A percentile compares a stretch with the other conserved stretches of the same genome.
These are phyloP conservation scores for Enteromius radiatus DNA, from an alignment of 2,797 vertebrate genomes.

Conservation along the genomic window DNA sequence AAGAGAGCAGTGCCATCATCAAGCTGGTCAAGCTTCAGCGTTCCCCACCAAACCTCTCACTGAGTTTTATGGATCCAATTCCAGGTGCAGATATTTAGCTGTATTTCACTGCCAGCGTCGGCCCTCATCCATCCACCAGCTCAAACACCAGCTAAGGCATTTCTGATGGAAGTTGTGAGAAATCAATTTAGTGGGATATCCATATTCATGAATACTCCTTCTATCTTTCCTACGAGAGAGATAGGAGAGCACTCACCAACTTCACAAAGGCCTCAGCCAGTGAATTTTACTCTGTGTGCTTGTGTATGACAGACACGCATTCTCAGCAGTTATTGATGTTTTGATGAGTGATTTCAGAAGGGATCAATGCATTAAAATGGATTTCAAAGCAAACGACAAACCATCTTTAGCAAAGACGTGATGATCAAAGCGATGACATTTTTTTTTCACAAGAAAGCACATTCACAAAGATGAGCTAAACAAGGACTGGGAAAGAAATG, in stretches of 20 bases:
- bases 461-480: not conserved
- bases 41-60: conserved; percentile 43
- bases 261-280: conserved; percentile 5
- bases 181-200: conserved; percentile 55
- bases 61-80: conserved; percentile 54
- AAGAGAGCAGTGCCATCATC: conserved; percentile 12
- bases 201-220: conserved; percentile 45
- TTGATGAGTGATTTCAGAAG: not conserved
- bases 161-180: conserved; percentile 38
- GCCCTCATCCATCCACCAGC: conserved; percentile 20
- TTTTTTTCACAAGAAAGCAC: not conserved
- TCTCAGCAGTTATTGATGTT: not conserved
- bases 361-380: not conserved
- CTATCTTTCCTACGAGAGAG: conserved; percentile 2
- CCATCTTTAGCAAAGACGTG: not conserved
- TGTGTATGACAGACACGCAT: not conserved
- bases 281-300: not conserved
- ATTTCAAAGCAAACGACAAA: conserved; percentile 8
- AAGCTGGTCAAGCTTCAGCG: conserved; percentile 43
- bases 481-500: not conserved
- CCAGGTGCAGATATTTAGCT: conserved; percentile 51
- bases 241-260: not conserved
- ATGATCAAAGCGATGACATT: not conserved
- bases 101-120: conserved; percentile 35
- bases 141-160: conserved; percentile 27